phyloP scores from a whole-genome alignment of 2,888 invertebrate genomes.

The Ametastegia equiseti region DNA sequence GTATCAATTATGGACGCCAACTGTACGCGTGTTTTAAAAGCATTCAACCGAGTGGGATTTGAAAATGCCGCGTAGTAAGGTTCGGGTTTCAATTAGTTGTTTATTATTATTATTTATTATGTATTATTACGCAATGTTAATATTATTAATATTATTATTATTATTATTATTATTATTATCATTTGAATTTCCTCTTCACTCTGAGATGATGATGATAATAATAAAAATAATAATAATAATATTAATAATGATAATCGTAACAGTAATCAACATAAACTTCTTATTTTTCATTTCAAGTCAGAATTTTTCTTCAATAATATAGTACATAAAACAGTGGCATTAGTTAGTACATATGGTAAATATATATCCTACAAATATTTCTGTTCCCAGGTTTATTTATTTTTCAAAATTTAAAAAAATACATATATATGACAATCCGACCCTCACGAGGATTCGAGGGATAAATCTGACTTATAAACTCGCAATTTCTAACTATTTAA shows the following conservation, averaged over 20 bases:
- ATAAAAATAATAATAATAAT: no score
- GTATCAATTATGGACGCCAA: slow-evolving; percentile 22
- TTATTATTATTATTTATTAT: no score
- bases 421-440: slow-evolving; percentile 72
- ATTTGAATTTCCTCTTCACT: neutral
- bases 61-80: neutral
- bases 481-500: slow-evolving; percentile 54
- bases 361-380: slow-evolving; percentile 67
- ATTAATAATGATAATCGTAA: no score
- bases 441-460: slow-evolving; percentile 47
- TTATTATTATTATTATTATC: neutral
- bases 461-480: slow-evolving; percentile 34
- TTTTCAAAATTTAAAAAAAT: slow-evolving; percentile 75
- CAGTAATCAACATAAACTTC: neutral
- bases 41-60: neutral
- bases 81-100: neutral
- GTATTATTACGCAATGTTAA: no score
- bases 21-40: neutral
- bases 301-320: neutral
- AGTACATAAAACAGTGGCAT: slow-evolving; percentile 42
- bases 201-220: no score
- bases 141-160: neutral
- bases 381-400: slow-evolving; percentile 67
- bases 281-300: neutral
- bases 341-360: slow-evolving; percentile 28